Conservation (phyloP, 2,888 invertebrate species). For the Luperina testacea region DNA sequence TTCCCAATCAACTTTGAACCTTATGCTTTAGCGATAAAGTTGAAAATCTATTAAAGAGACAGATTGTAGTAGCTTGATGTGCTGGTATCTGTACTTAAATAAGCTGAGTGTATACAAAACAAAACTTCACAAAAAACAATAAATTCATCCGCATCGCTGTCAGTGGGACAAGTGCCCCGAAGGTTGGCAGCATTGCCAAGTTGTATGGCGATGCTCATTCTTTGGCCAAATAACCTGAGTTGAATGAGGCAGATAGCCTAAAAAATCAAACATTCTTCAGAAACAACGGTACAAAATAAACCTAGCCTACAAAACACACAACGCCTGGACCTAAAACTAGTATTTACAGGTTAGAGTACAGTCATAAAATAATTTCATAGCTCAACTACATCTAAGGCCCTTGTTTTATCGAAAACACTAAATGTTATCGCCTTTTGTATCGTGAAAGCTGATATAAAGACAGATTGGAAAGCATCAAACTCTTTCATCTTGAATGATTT, state of each 20-base stretch:
- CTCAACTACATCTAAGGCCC: constrained; percentile 47
- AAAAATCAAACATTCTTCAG: neutral
- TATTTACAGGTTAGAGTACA: constrained; percentile 38
- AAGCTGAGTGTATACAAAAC: no score
- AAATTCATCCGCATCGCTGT: no score
- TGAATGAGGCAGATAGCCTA: neutral
- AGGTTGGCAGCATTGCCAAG: no score
- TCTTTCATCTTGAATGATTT: constrained; percentile 62
- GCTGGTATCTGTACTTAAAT: no score
- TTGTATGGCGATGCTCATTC: no score
- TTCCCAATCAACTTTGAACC: no score
- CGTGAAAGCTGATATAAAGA: constrained; percentile 64
- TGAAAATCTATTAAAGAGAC: no score
- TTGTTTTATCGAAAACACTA: constrained; percentile 67
- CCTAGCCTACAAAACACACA: constrained; percentile 14
- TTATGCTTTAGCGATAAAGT: no score
- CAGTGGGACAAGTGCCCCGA: no score
- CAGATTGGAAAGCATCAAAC: constrained; percentile 64
- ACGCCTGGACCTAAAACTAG: constrained; percentile 24
- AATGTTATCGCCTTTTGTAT: constrained; percentile 65
- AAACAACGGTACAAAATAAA: neutral
- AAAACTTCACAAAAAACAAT: no score
- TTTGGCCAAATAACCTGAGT: neutral
- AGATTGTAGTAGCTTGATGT: no score
- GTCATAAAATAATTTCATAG: constrained; percentile 74